Conservation (phyloP, 2,888 invertebrate genomes). For the Alviniconcha strummeri region DNA sequence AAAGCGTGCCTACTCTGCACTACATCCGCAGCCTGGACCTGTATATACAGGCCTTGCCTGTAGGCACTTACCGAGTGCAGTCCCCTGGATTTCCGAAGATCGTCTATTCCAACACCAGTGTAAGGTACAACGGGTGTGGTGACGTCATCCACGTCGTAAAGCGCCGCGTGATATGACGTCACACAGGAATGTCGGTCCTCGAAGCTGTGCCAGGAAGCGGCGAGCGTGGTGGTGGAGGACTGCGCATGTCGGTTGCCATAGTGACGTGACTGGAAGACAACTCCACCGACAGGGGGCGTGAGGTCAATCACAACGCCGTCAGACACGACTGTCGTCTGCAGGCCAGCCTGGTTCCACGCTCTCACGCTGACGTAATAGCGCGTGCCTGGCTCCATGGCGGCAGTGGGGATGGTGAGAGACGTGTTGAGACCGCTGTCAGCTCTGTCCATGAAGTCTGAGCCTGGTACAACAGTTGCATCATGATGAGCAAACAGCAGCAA, state of each 20-base stretch:
- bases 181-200: constrained; percentile 43
- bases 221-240: constrained; percentile 29
- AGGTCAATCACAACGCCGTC: constrained; percentile 49
- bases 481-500: neutral
- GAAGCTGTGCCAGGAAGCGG: constrained; percentile 48
- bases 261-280: constrained; percentile 45
- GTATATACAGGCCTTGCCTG: too few species aligned
- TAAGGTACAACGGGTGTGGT: constrained; percentile 25
- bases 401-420: constrained; percentile 31
- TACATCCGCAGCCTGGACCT: too few species aligned
- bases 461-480: too few species aligned
- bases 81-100: constrained; percentile 29
- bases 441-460: constrained; percentile 37
- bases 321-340: constrained; percentile 40
- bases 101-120: constrained; percentile 27
- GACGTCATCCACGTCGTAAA: constrained; percentile 17
- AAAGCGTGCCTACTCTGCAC: too few species aligned
- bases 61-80: too few species aligned
- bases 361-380: constrained; percentile 42
- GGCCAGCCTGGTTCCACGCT: constrained; percentile 47
- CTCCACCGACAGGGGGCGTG: constrained; percentile 44
- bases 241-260: constrained; percentile 40
- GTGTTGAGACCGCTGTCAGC: constrained; percentile 36
- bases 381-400: constrained; percentile 36
- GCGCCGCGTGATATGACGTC: constrained; percentile 34